phyloP scores from a whole-genome alignment of 2,113 vertebrate species.

The Campylomormyrus tamandua region DNA sequence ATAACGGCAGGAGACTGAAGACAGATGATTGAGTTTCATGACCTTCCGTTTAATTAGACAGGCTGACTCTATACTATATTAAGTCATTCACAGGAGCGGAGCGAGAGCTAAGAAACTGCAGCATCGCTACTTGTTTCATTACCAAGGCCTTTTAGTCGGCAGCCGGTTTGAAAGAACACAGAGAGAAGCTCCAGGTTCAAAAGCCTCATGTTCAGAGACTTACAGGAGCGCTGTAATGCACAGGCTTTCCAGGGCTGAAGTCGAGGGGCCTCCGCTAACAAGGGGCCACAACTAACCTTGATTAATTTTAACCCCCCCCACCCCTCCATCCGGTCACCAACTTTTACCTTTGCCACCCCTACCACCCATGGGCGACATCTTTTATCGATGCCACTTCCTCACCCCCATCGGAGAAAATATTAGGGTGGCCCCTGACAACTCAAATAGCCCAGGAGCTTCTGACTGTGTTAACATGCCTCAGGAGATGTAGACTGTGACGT shows the following conservation, averaged over 20 bases:
- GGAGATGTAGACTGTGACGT: neutral
- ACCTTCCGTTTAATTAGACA: slow-evolving; percentile 35
- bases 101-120: neutral
- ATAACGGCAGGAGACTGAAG: slow-evolving; percentile 26
- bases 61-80: neutral
- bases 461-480: neutral
- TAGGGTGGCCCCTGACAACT: neutral
- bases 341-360: neutral
- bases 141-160: neutral
- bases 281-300: neutral
- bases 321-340: neutral
- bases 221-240: neutral
- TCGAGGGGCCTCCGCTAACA: neutral
- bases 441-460: neutral
- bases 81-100: neutral
- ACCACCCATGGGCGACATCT: neutral
- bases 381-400: no score
- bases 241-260: neutral
- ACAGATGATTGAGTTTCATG: slow-evolving; percentile 30
- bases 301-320: neutral
- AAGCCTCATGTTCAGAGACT: neutral
- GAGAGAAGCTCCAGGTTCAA: neutral
- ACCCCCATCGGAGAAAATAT: neutral
- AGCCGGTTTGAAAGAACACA: neutral
- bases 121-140: neutral